Percentiles rank a stretch among this genome's conserved stretches.
Conservation (phyloP, 2,113 vertebrate species). For the Mormyrus lacerda region DNA sequence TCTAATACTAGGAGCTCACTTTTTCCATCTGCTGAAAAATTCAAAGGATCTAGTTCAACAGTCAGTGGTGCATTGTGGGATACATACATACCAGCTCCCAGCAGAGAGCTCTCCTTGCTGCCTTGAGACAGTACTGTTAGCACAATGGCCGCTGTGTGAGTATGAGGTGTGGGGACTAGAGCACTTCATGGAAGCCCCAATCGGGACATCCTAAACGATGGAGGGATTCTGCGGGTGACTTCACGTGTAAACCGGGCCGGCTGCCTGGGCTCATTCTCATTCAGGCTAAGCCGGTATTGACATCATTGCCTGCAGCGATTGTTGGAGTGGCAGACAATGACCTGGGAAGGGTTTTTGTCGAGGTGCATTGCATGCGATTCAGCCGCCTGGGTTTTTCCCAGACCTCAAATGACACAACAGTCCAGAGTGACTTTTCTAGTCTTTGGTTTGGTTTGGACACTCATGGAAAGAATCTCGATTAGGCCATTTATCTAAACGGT, state of each 20-base stretch:
- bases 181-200: background rate
- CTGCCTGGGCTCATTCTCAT: background rate
- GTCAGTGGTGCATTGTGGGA: background rate
- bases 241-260: background rate
- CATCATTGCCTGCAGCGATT: background rate
- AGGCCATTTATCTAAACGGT: background rate
- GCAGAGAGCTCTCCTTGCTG: background rate
- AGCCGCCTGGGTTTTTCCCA: background rate
- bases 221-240: background rate
- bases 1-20: background rate
- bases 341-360: background rate
- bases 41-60: background rate
- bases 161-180: background rate
- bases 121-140: background rate
- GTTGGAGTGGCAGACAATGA: background rate
- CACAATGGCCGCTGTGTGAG: background rate
- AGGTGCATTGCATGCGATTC: background rate
- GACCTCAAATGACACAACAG: background rate
- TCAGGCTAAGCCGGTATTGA: conserved; percentile 5
- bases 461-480: background rate
- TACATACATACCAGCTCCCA: background rate
- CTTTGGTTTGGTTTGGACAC: background rate
- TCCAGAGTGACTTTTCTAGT: background rate
- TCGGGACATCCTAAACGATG: background rate
- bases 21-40: background rate